Percentiles rank a stretch among this genome's conserved stretches.
Evolutionary conservation across 2,113 vertebrate genomes (phyloP).

Genomic region (Propithecus coquereli): DNA sequence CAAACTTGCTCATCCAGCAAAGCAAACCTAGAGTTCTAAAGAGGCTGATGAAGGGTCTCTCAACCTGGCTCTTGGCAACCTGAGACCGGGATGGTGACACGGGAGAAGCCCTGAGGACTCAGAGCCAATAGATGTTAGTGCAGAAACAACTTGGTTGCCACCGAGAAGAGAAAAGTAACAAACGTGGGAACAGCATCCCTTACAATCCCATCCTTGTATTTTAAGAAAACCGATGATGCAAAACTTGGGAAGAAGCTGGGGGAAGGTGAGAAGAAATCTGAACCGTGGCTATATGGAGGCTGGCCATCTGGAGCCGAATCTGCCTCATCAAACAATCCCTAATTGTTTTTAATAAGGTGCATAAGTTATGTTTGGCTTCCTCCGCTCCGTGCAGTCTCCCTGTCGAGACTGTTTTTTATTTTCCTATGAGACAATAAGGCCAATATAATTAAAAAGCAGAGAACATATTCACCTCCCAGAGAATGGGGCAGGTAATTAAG

Average conservation of each 20-base stretch:
- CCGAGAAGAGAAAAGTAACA: neutral
- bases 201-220: conserved; percentile 64
- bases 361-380: conserved; percentile 65
- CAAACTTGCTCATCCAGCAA: neutral
- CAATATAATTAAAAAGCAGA: conserved; percentile 66
- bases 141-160: neutral
- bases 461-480: conserved; percentile 37
- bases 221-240: conserved; percentile 66
- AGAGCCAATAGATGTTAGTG: neutral
- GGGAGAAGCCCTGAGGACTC: neutral
- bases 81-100: neutral
- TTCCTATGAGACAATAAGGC: conserved; percentile 68
- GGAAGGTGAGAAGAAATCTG: conserved; percentile 68
- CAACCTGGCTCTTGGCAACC: neutral
- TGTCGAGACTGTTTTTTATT: conserved; percentile 64
- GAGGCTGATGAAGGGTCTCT: neutral
- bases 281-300: conserved; percentile 60
- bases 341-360: conserved; percentile 74
- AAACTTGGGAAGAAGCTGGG: conserved; percentile 57
- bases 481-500: conserved; percentile 52
- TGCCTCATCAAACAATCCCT: conserved; percentile 68
- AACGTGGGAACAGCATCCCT: conserved; percentile 45
- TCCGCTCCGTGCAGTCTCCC: conserved; percentile 52
- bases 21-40: neutral
- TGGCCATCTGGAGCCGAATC: conserved; percentile 68